Evolutionary conservation across 2,797 vertebrate genomes (phyloP), one percentile per base, ranked within the genome.

Genomic region (Dipus sagitta): DNA sequence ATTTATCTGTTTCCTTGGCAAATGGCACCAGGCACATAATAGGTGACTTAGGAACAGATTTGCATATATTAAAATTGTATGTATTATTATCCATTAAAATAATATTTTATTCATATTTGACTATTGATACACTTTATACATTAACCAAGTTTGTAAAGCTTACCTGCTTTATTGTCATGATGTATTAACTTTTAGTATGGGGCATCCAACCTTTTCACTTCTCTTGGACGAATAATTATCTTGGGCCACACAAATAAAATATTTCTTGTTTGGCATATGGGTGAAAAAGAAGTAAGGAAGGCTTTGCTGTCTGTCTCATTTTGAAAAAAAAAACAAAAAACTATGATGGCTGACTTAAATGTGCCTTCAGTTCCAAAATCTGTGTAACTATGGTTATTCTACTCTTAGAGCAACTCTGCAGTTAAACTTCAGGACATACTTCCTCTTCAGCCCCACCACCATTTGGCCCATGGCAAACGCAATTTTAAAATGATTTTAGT

Each of bases 401-500:
- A 42, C 81, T 97, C 91, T 86, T 95, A 93, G 83, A 72, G 84
- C 1, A 64, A n/a, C 70, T 95, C n/a, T 90, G 88, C 92, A 96
- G 94, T 97, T 96, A 97, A 97, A 89, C 12, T 93, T 97, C 78
- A 34, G 30, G 78, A 81, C 6, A 62, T 5, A 85, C 1, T 28
- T 28, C 0, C 85, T 75, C 42, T 62, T 18, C 42, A 74, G 20
- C 34, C 94, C 92, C n/a, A 94, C 80, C 67, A 47, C 76, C 47
- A 7, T 95, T 94, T 97, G 86, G 91, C 89, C 34, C 85, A 72
- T 84, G 58, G 79, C 93, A 94, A 81, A 95, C 87, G 96, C 80
- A 96, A 82, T 93, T 96, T 96, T 86, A 95, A 95, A 96, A 86
- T 95, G 76, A 93, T 98, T 98, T 90, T 96, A 88, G 34, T 87